phyloP scores from a whole-genome alignment of 2,797 vertebrate species.

The Gambusia yucatana region DNA sequence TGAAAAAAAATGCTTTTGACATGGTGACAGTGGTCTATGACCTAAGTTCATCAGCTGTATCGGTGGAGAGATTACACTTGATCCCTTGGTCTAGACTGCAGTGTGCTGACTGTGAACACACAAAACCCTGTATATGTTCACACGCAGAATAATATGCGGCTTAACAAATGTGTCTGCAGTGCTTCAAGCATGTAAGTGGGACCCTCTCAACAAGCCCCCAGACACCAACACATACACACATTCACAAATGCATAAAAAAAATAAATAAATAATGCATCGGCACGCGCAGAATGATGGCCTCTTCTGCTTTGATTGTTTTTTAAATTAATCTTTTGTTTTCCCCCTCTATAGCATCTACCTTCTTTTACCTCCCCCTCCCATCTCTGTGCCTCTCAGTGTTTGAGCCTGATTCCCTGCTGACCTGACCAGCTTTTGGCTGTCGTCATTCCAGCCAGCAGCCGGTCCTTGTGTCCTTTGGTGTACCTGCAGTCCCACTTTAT shows the following conservation, averaged over 20 bases:
- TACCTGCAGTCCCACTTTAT: constrained; percentile 48
- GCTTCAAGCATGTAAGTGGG: constrained; percentile 49
- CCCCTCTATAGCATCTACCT: constrained; percentile 17
- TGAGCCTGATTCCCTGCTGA: constrained; percentile 64
- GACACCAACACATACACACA: constrained; percentile 9
- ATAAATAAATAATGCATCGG: constrained; percentile 29
- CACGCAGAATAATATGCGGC: constrained; percentile 29
- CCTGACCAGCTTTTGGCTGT: constrained; percentile 66
- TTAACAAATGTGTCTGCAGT: constrained; percentile 58
- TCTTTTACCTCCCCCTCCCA: constrained; percentile 13
- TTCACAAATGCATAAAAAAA: constrained; percentile 27
- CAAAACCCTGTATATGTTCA: constrained; percentile 29
- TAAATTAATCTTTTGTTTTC: constrained; percentile 66
- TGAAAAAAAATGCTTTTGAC: constrained; percentile 18
- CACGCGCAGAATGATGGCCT: constrained; percentile 22
- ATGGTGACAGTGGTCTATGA: constrained; percentile 38
- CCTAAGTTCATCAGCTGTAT: constrained; percentile 68
- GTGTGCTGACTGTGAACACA: constrained; percentile 54
- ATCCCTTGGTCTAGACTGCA: constrained; percentile 76
- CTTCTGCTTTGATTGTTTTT: constrained; percentile 72
- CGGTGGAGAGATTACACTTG: constrained; percentile 72
- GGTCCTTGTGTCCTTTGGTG: constrained; percentile 62
- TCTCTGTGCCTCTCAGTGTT: constrained; percentile 14
- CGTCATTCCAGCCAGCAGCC: constrained; percentile 60
- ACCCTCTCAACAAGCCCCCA: constrained; percentile 16